phyloP scores from a whole-genome alignment of 2,113 vertebrate species.

The Raja brachyura region DNA sequence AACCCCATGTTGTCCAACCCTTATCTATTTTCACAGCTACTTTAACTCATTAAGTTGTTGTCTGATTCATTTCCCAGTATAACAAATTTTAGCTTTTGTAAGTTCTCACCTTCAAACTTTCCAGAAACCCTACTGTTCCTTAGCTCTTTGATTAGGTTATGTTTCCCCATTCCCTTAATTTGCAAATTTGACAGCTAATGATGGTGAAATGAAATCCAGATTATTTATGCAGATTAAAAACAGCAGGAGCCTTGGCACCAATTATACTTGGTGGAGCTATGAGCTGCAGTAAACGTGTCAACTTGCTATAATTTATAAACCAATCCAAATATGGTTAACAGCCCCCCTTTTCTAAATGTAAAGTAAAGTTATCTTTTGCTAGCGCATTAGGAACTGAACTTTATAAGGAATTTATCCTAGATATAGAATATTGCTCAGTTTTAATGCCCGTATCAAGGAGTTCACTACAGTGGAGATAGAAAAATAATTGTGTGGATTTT shows the following conservation, averaged over 20 bases:
- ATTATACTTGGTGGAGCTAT: not conserved
- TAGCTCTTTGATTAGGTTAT: not conserved
- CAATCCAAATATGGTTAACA: not conserved
- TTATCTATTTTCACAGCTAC: not conserved
- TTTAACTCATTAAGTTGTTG: not conserved
- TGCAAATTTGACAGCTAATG: not conserved
- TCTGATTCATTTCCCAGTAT: not conserved
- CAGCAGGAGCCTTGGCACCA: not conserved
- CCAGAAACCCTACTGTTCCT: not conserved
- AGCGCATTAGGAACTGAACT: not conserved
- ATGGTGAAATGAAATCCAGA: not conserved
- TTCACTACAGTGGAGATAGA: no score
- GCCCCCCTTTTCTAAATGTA: not conserved
- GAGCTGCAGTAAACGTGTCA: constrained; percentile 5
- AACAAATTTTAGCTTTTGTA: not conserved
- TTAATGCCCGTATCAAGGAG: not conserved
- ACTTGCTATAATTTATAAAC: constrained; percentile 1
- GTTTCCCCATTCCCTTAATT: not conserved
- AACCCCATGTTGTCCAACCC: not conserved
- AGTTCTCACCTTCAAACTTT: not conserved
- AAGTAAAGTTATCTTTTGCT: not conserved
- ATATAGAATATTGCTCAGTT: not conserved
- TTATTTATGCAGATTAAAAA: not conserved
- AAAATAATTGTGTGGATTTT: no score
- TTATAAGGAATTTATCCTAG: not conserved